These are phyloP conservation scores for Pontoporia blainvillei DNA, from an alignment of 2,113 vertebrate species.

Conservation along the genomic window DNA sequence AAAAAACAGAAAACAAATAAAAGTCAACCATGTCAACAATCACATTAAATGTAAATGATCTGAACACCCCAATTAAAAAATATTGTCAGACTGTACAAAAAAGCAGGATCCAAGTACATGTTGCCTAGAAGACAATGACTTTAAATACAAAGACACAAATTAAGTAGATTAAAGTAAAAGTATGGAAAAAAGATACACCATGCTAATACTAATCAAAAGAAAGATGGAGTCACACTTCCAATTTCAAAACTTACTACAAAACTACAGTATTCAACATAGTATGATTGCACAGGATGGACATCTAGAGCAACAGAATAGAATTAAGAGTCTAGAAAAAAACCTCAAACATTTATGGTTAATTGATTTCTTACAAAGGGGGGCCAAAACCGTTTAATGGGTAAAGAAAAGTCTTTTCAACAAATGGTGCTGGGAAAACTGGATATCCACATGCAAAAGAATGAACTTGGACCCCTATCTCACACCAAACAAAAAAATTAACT, in stretches of 20 bases:
- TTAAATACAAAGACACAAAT: background rate
- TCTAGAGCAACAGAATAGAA: background rate
- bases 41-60: background rate
- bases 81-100: background rate
- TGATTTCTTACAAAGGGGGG: background rate
- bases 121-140: background rate
- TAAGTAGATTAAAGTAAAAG: background rate
- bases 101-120: background rate
- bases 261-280: background rate
- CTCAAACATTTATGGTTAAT: background rate
- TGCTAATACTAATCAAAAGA: background rate
- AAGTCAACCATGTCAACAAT: background rate
- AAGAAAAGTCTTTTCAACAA: background rate
- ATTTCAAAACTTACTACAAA: background rate
- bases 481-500: background rate
- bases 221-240: background rate
- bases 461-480: background rate
- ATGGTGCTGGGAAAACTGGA: background rate
- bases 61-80: background rate
- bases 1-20: background rate
- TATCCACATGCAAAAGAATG: background rate
- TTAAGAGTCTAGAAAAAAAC: background rate
- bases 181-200: background rate
- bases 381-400: background rate
- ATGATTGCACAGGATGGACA: background rate